Evolutionary conservation across 2,888 invertebrate species (phyloP).

Genomic region (Microctonus brassicae): DNA sequence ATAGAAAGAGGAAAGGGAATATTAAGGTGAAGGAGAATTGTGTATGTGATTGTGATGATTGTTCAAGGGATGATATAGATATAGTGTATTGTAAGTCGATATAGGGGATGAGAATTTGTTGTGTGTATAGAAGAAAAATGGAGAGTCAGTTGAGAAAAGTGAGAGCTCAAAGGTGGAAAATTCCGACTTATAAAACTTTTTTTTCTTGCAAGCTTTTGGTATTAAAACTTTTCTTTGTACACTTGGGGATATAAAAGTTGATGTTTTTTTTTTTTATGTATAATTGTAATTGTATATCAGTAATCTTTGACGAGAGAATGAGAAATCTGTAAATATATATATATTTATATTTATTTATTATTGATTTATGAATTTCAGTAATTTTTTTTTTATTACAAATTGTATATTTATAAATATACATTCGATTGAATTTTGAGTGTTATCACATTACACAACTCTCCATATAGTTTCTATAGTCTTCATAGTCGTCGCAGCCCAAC

Average conservation of each 20-base stretch:
- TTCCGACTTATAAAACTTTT: conserved; percentile 56
- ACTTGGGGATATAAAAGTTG: neutral
- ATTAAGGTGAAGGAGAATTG: conserved; percentile 32
- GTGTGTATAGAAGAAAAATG: conserved; percentile 8
- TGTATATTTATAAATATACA: neutral
- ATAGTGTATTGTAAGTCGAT: neutral
- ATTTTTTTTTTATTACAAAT: no score
- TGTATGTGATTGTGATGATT: conserved; percentile 29
- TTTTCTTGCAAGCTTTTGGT: conserved; percentile 43
- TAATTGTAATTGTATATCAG: neutral
- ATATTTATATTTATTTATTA: neutral
- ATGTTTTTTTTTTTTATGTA: neutral
- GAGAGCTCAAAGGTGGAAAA: conserved; percentile 53
- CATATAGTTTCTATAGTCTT: conserved; percentile 55
- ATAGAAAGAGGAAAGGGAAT: conserved; percentile 51
- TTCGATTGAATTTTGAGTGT: conserved; percentile 28
- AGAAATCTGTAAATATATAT: no score
- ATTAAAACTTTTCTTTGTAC: conserved; percentile 54
- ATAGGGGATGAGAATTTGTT: neutral
- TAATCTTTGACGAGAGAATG: no score
- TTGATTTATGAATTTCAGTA: neutral
- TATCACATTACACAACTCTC: conserved; percentile 62
- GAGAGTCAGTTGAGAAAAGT: conserved; percentile 55
- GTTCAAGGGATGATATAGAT: conserved; percentile 22
- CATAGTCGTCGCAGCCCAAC: conserved; percentile 52